Evolutionary conservation across 2,888 invertebrate species (phyloP), one percentile per base, ranked within the genome.

Genomic region (Erynnis tages): DNA sequence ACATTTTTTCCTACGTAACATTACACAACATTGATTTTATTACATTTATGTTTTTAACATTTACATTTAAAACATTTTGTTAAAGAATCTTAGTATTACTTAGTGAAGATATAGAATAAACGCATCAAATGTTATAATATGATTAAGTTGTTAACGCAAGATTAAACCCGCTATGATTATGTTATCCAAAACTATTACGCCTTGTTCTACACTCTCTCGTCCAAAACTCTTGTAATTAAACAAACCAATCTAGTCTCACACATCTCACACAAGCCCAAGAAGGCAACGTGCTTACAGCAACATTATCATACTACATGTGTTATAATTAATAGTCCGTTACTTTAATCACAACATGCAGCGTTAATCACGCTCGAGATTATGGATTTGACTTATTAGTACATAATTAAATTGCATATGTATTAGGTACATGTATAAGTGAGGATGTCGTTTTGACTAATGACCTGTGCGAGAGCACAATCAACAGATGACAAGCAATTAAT

Each of bases 401-500:
- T 76, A 73, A 71, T 71, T 71, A 73, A 68, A 68, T 71, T 63
- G 63, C 61, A 48, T 60, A 59, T 34, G 41, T 50, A 58, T 60
- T 53, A 14, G 8, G 6, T 54, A 57, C 62, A 58, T 64, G 61
- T 59, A 63, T 57, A 58, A 61, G 60, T 65, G 66, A 67, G 67
- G 57, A 58, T 56, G 65, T 62, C 67, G 72, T 82, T 81, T 80
- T 83, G 82, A 83, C 76, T 79, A 83, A 84, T 84, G 80, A 76
- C 75, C 67, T 67, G 66, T 69, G 68, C 72, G 70, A 71, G 71
- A 67, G 81, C 65, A 71, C 73, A 71, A 78, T 80, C 79, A 79
- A 77, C 76, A 79, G 77, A 75, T 79, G 79, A 79, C 76, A 79
- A 71, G 75, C 74, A 76, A 82, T 82, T 82, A 81, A 75, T 76